phyloP scores from a whole-genome alignment of 2,888 invertebrate genomes.

The Coelinius sp. region DNA sequence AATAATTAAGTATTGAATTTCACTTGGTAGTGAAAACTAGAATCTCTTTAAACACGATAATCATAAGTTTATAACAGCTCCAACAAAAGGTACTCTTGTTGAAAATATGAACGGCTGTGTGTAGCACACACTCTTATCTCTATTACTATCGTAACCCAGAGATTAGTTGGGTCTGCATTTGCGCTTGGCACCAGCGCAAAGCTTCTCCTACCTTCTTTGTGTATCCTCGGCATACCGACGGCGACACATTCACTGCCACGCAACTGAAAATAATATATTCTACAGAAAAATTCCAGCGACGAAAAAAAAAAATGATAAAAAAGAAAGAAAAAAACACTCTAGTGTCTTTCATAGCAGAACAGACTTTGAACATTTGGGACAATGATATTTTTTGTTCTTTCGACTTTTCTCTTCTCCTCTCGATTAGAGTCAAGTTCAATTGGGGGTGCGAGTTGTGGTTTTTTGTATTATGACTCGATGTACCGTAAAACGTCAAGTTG shows the following conservation, averaged over 20 bases:
- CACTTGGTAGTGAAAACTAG: background rate
- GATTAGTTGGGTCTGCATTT: constrained; percentile 48
- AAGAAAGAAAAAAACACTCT: too few relatives aligned
- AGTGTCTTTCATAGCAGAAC: background rate
- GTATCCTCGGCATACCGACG: constrained; percentile 30
- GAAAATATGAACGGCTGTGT: constrained; percentile 25
- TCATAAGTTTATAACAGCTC: constrained; percentile 21
- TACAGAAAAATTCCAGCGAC: background rate
- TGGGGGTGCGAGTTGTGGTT: constrained; percentile 14
- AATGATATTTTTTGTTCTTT: background rate
- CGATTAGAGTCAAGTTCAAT: too few relatives aligned
- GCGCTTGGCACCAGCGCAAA: constrained; percentile 20
- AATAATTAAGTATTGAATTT: background rate
- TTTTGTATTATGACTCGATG: constrained; percentile 46
- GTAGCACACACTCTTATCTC: constrained; percentile 53
- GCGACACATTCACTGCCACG: background rate
- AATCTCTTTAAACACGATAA: constrained; percentile 7
- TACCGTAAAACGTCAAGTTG: constrained; percentile 45
- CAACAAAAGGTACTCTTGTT: constrained; percentile 52
- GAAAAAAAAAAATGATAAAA: background rate
- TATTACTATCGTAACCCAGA: constrained; percentile 52
- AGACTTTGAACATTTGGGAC: background rate
- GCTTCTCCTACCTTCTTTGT: constrained; percentile 29
- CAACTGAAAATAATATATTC: constrained; percentile 9
- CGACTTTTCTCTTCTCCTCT: background rate